Evolutionary conservation across 2,797 vertebrate genomes (phyloP), one percentile per base, ranked within the genome.

Genomic region (Gouania willdenowi): DNA sequence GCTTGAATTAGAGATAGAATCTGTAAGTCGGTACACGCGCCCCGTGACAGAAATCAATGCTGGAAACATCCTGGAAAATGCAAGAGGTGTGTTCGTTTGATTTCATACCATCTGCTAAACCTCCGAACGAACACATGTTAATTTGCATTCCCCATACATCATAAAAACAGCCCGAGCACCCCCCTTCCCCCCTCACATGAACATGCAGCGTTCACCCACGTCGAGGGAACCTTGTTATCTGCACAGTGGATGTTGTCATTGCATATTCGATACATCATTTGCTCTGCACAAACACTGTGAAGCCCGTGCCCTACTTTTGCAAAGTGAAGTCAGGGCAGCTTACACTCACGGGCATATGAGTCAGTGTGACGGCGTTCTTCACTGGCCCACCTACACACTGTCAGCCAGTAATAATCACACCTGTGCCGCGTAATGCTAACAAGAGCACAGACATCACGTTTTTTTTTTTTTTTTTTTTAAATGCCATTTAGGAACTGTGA

Each of bases 241-340:
- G 43, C 64, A 26, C 50, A 9, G 36, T 21, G 55, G 59, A 62
- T 53, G 41, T 59, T 67, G 53, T 56, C 40, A 27, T 41, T 63
- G 63, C 67, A 62, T 47, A 50, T 66, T 66, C 56, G 62, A 58
- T 62, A 65, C 61, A 81, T 74, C 46, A 60, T 67, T 63, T 67
- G 33, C 47, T 60, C 57, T 18, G 35, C 69, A 60, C 6, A 4
- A 58, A 64, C 26, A 33, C 18, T 49, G 65, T 49, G 65, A 35
- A 15, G 35, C 49, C 55, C 2, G 40, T 71, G 77, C 49, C 69
- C 67, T 64, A 71, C 60, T 77, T 80, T 53, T n/a, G 62, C 49
- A 19, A 44, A 44, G 41, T 23, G 47, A 69, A 78, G 66, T 59
- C 53, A 39, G 51, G 50, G 53, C 42, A 39, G 49, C 47, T 36